Evolutionary conservation across 2,797 vertebrate genomes (phyloP), one percentile per base, ranked within the genome.

Genomic region (Sebastes iracundus): DNA sequence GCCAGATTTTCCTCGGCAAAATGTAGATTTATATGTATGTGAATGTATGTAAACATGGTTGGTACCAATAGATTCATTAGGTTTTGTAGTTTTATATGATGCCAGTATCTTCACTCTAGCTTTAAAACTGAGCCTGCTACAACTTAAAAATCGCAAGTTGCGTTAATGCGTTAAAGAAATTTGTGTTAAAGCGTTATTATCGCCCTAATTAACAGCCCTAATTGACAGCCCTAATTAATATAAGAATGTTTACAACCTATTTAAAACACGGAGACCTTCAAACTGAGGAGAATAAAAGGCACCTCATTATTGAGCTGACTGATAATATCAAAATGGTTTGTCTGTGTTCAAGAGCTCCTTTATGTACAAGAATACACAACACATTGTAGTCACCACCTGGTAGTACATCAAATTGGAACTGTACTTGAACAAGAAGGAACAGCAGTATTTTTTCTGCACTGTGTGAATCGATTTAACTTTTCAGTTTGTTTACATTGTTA

Each of bases 401-500:
- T 25, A 27, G n/a, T 25, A 61, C 13, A 32, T 25, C 20, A 20
- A 42, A 56, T n/a, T 67, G 7, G 32, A 53, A 22, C 61, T 65
- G 23, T 28, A 63, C 6, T 42, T 65, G 14, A 38, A 23, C 23
- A 58, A 30, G 28, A 25, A 42, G 59, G 4, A 66, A 22, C 20
- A 46, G 32, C 27, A 63, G 56, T n/a, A 2, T 18, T 9, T 53
- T 66, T 60, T 28, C 42, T 23, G 18, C 27, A n/a, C 11, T n/a
- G 14, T 27, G 32, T 52, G 22, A 76, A 77, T 7, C 46, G 60
- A 74, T 75, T 79, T 38, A 2, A 66, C 60, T 63, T 79, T 62
- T 82, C n/a, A 4, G n/a, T 75, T 77, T 72, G 61, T 73, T 78
- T 65, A 38, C 52, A 65, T 68, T 72, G 61, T 75, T 72, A 72